Conservation (phyloP, 30 jellyfish, hydroid and myxozoan species). For the Calvadosia cruxmelitensis region DNA sequence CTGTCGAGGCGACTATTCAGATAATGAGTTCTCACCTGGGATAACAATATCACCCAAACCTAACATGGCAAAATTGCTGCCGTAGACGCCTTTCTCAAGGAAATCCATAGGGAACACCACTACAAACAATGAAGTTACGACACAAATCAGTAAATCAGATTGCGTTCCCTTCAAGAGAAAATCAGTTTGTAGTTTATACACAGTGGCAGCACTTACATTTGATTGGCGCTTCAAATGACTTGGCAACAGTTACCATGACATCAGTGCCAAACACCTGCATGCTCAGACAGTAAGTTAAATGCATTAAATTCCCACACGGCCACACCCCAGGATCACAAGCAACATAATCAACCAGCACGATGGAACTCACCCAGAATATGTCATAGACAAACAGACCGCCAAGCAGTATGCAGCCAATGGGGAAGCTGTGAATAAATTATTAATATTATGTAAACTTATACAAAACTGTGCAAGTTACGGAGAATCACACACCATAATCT, state of each 20-base stretch:
- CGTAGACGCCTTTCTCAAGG: constrained; percentile 72
- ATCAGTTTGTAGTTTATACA: background rate
- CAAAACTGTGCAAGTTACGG: background rate
- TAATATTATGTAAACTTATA: background rate
- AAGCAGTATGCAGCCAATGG: constrained; percentile 81
- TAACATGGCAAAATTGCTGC: constrained; percentile 91
- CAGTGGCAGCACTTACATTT: constrained; percentile 30
- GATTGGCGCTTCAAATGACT: constrained; percentile 88
- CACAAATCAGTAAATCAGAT: too few relatives aligned
- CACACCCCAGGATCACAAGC: background rate
- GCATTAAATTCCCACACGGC: background rate
- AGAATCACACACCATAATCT: background rate
- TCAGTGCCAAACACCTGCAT: constrained; percentile 83
- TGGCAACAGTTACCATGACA: constrained; percentile 94
- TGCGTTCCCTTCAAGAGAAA: background rate
- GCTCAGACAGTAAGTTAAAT: background rate
- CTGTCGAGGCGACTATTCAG: too few relatives aligned
- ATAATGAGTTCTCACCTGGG: constrained; percentile 83
- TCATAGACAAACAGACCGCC: constrained; percentile 82
- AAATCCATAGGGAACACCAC: constrained; percentile 96
- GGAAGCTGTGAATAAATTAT: constrained; percentile 27
- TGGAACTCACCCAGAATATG: constrained; percentile 71
- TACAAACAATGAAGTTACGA: too few relatives aligned
- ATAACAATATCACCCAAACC: constrained; percentile 95
- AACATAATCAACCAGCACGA: background rate